phyloP scores from a whole-genome alignment of 1,140 invertebrate species.

The Penaeus japonicus region DNA sequence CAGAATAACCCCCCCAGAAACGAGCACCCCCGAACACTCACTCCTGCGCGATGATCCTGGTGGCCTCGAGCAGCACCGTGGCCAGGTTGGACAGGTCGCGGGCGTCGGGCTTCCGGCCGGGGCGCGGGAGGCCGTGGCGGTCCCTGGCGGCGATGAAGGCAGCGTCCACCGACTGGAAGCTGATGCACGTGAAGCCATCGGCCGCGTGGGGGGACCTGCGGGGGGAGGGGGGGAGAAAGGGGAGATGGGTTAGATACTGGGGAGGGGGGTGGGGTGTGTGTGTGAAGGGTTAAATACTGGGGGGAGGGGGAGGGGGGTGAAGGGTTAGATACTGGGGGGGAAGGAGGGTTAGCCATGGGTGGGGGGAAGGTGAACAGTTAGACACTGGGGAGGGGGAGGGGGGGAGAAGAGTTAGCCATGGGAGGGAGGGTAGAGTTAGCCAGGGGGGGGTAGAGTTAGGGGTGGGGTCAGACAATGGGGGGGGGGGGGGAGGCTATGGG shows the following conservation, averaged over 20 bases:
- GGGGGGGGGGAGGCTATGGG: no score
- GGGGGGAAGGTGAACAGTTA: not conserved
- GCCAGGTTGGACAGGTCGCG: conserved; percentile 83
- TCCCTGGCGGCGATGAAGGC: conserved; percentile 87
- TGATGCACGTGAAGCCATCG: conserved; percentile 83
- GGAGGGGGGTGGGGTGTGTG: not conserved
- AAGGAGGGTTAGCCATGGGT: not conserved
- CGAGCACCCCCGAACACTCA: conserved; percentile 68
- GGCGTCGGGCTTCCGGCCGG: conserved; percentile 1
- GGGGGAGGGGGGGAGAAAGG: not conserved
- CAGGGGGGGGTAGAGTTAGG: no score
- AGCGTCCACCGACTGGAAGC: conserved; percentile 88
- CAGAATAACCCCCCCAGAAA: not conserved
- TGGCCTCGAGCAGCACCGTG: conserved; percentile 84
- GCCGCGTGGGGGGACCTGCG: conserved; percentile 64
- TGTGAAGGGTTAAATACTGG: not conserved
- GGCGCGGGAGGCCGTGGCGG: conserved; percentile 77
- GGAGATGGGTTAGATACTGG: not conserved
- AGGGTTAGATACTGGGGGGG: no score
- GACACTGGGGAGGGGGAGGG: not conserved
- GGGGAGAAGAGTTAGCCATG: not conserved
- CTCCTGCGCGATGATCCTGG: conserved; percentile 83
- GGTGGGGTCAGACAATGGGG: no score
- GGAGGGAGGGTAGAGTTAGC: no score
- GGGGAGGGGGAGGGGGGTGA: not conserved